These are phyloP conservation scores for Drosophila tanythrix DNA, from an alignment of 2,888 invertebrate species.

Conservation along the genomic window DNA sequence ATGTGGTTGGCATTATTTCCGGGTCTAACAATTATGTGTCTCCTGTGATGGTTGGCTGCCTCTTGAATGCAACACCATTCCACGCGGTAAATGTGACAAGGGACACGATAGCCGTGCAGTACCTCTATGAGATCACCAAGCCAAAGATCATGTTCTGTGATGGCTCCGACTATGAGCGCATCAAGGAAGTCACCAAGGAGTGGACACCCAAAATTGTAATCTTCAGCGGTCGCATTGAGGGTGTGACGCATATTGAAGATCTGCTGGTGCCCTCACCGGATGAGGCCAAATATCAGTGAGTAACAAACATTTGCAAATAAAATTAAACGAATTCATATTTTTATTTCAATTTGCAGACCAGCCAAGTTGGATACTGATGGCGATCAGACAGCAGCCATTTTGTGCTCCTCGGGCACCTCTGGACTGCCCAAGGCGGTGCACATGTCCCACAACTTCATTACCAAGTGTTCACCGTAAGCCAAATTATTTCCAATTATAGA, in stretches of 20 bases:
- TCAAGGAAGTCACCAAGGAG: constrained; percentile 55
- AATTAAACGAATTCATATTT: background rate
- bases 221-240: constrained; percentile 47
- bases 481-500: background rate
- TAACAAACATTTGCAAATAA: background rate
- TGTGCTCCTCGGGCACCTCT: constrained; percentile 74
- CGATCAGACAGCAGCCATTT: constrained; percentile 58
- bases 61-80: constrained; percentile 58
- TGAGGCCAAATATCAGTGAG: constrained; percentile 48
- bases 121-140: constrained; percentile 51
- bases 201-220: constrained; percentile 54
- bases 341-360: constrained; percentile 36
- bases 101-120: constrained; percentile 40
- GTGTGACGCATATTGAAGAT: constrained; percentile 48
- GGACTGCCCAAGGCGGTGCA: constrained; percentile 72
- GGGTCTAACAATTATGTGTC: constrained; percentile 39
- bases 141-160: constrained; percentile 76
- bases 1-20: constrained; percentile 48
- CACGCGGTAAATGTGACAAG: constrained; percentile 53
- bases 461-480: constrained; percentile 41
- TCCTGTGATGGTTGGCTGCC: constrained; percentile 43
- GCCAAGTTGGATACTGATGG: constrained; percentile 21
- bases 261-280: constrained; percentile 37
- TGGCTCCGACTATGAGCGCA: constrained; percentile 47
- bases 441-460: constrained; percentile 51